Base-by-base conservation (phyloP, 2,797 vertebrate genomes). In the Syngnathus rostellatus region DNA sequence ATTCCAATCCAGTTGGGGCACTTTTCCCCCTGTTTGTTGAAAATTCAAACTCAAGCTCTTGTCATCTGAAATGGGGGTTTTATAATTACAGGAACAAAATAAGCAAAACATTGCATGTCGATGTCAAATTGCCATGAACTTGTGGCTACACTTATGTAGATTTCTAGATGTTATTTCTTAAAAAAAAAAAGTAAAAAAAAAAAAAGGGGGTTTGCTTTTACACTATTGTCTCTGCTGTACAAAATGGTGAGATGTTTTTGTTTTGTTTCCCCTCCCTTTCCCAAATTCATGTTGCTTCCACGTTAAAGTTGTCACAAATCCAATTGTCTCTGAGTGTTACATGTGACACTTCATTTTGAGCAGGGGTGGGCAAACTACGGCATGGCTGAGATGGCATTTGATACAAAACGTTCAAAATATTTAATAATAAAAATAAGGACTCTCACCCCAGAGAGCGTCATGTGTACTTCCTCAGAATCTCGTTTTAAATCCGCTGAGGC, bases 51-150 rank as follows among this genome's bases (percentile, higher is more conserved):
- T 78, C 75, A 72, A 77, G 74, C 69, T 81, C 83, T 80, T 78
- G 83, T 65, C 75, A 77, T 70, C 81, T 82, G 72, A 71, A 83
- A 81, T 88, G 81, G 70, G 80, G 87, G 81, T 82, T 73, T 90
- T 85, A 88, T 86, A 89, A 78, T 87, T 77, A 79, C 68, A 54
- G 48, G 76, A 78, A 74, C 66, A 83, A 67, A 62, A 77, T 72
- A 70, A 79, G 78, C 81, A 85, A 83, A 79, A 81, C 68, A 54
- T 74, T 88, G 84, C 83, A 85, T 89, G 85, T 87, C 71, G 69
- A 85, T 87, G 85, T 87, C 73, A 70, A 69, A 70, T 67, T 70
- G 58, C 67, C 70, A 17, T 16, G 14, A 45, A 48, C 43, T 12
- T n/a, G 72, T 64, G 71, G 65, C 62, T 25, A 75, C 78, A 79